phyloP scores from a whole-genome alignment of 2,797 vertebrate species.

The Perodicticus potto region DNA sequence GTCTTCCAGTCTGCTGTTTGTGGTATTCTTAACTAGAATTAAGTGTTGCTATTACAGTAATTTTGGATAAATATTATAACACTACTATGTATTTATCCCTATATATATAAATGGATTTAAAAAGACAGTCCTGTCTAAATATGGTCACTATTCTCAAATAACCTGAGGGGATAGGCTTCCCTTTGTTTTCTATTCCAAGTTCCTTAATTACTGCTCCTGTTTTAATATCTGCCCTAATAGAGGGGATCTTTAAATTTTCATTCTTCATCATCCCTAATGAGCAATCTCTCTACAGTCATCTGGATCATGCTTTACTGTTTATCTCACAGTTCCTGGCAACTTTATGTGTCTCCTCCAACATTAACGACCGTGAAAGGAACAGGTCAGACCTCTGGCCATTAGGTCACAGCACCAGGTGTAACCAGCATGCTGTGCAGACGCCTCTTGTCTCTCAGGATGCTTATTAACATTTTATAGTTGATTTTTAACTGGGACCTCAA shows the following conservation, averaged over 20 bases:
- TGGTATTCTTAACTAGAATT: slow-evolving; percentile 30
- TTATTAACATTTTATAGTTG: slow-evolving; percentile 18
- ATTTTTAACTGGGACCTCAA: slow-evolving; percentile 46
- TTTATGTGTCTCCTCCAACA: neutral
- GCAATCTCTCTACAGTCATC: slow-evolving; percentile 42
- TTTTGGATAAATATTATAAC: neutral
- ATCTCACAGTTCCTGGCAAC: neutral
- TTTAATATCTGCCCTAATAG: slow-evolving; percentile 38
- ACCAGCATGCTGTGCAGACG: neutral
- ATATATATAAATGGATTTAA: neutral
- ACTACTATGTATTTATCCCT: slow-evolving; percentile 25
- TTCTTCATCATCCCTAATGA: slow-evolving; percentile 54
- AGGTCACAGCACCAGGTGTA: neutral
- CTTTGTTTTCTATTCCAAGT: slow-evolving; percentile 31
- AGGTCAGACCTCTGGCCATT: too few relatives aligned
- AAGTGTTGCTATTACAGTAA: neutral
- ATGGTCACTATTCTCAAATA: slow-evolving; percentile 13
- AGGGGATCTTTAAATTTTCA: neutral
- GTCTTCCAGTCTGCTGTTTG: too few relatives aligned
- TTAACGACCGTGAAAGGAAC: slow-evolving; percentile 1
- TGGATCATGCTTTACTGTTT: neutral
- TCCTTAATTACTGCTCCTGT: neutral
- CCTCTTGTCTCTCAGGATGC: neutral
- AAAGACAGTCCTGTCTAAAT: neutral
- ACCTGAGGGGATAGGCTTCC: neutral